Conservation (phyloP, 1,140 invertebrate genomes). For the Drosophila chauvacae region DNA sequence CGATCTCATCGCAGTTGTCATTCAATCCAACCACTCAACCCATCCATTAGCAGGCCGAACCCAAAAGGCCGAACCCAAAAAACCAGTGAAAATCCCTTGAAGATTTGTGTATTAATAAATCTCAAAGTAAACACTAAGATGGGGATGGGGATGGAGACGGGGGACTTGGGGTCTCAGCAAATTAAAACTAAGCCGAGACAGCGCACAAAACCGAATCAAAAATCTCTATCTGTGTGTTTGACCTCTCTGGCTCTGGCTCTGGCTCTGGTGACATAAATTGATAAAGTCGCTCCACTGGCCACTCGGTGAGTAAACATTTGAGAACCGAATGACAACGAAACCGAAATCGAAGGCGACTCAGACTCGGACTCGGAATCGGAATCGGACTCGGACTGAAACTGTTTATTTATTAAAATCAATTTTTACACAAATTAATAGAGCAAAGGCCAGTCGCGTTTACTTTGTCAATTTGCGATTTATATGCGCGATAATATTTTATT, state of each 20-base stretch:
- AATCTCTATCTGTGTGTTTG: conserved; percentile 32
- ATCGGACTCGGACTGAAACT: neutral
- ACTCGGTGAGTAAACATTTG: conserved; percentile 49
- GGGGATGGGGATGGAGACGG: neutral
- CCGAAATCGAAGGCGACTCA: conserved; percentile 12
- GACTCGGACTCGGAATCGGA: neutral
- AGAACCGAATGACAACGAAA: conserved; percentile 11
- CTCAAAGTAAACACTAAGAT: conserved; percentile 1
- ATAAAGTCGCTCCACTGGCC: conserved; percentile 60
- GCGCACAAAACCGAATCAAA: conserved; percentile 16
- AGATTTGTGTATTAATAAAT: conserved; percentile 24
- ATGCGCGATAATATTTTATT: conserved; percentile 36
- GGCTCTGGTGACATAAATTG: conserved; percentile 67
- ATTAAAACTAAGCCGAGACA: conserved; percentile 56
- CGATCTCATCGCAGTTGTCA: conserved; percentile 20
- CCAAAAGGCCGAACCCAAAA: conserved; percentile 20
- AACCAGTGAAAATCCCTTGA: conserved; percentile 17
- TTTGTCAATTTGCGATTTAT: conserved; percentile 52
- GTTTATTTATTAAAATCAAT: conserved; percentile 67
- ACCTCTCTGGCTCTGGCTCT: conserved; percentile 30
- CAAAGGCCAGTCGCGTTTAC: conserved; percentile 33
- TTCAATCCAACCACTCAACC: conserved; percentile 21
- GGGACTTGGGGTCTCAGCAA: conserved; percentile 12
- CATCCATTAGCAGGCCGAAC: conserved; percentile 27
- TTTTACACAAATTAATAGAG: conserved; percentile 57